A percentile compares a stretch with the other conserved stretches of the same genome.
Conservation (phyloP, 2,113 vertebrate genomes). For the Proterorhinus semilunaris region DNA sequence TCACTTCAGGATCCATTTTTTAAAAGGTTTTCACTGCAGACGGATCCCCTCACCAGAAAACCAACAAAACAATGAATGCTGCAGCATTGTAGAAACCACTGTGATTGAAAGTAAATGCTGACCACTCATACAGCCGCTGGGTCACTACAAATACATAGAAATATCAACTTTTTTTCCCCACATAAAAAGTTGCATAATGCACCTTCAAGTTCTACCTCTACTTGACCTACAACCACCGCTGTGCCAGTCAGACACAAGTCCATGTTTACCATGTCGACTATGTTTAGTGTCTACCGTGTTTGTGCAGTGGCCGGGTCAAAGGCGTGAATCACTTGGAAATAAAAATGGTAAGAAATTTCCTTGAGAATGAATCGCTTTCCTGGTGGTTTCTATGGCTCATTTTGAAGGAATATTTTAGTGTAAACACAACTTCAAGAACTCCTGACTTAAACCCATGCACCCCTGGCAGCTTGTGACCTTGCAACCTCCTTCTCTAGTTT, state of each 20-base stretch:
- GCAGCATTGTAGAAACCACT: too few relatives aligned
- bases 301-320: not conserved
- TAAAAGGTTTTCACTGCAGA: too few relatives aligned
- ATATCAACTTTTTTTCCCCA: too few relatives aligned
- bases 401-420: not conserved
- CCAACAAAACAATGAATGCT: too few relatives aligned
- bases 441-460: not conserved
- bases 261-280: not conserved
- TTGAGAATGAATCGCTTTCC: not conserved
- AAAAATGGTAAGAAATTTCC: not conserved
- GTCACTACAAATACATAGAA: too few relatives aligned
- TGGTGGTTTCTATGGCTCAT: not conserved
- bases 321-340: not conserved
- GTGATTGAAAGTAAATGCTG: too few relatives aligned
- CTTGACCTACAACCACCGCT: conserved; percentile 1
- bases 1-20: too few relatives aligned
- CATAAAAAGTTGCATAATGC: too few relatives aligned
- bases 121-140: too few relatives aligned
- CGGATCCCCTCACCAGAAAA: too few relatives aligned
- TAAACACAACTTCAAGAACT: not conserved
- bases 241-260: not conserved
- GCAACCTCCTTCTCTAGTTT: too few relatives aligned
- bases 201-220: not conserved
- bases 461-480: too few relatives aligned
- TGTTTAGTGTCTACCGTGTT: not conserved